Base-by-base conservation (phyloP, 2,888 invertebrate genomes). In the Erebia epiphron region DNA sequence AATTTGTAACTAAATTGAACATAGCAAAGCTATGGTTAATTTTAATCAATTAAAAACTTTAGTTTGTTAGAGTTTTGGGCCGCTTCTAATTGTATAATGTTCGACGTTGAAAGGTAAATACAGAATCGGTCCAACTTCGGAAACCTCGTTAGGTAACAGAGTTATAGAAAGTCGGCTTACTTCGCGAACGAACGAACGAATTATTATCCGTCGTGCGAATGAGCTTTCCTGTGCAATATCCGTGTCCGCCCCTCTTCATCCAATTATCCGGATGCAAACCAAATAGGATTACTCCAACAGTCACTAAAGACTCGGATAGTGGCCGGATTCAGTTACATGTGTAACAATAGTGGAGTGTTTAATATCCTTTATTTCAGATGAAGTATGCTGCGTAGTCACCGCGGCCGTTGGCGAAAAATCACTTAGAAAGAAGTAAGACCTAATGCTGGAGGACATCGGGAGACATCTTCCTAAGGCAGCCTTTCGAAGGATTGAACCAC, bases 151-250 rank as follows among this genome's bases (percentile, higher is more conserved):
- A 9, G 26, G 18, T 46, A 63, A 63, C 41, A 3, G 11, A 63
- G 49, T 21, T 49, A 66, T 18, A 21, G 46, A 14, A 57, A 57
- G 57, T 66, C 49, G 21, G 49, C 26, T 63, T 10, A 52, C 41
- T 65, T 13, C 26, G 50, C 16, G 54, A 54, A 43, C 60, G 35
- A 35, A 35, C 35, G 56, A 56, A 21, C 56, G 56, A 56, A 43
- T 11, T 60, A 91, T 91, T 88, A 90, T 89, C 88, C 87, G 89
- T 89, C 52, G 54, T 16, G 64, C 54, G 64, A 52, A 64, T 54
- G 64, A 64, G 64, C 64, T 35, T 64, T 64, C 64, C 64, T 35
- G 52, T 11, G 52, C 64, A 54, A 64, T 64, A 54, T 64, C 64
- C 64, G 64, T 35, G 16, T 54, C 52, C 13, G 50, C 16, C 41